Evolutionary conservation across 2,888 invertebrate species (phyloP).

Genomic region (Cryptocheilus praepositus): DNA sequence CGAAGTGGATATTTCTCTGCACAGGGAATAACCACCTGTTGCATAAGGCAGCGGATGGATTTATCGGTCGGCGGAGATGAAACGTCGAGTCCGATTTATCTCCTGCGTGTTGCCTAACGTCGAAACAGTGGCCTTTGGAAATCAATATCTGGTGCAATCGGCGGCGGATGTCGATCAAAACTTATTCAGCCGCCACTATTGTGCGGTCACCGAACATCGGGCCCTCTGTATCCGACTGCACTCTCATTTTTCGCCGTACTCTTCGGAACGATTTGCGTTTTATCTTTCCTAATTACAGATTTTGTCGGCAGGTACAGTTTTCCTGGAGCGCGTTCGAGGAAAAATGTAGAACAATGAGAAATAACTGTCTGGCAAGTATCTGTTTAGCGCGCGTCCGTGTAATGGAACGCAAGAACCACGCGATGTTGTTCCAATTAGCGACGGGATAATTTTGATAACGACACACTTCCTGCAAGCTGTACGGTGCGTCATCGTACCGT

Average conservation of each 20-base stretch:
- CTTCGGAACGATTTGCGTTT: background rate
- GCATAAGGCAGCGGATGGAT: conserved; percentile 41
- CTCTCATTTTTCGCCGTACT: background rate
- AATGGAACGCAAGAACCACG: too few relatives aligned
- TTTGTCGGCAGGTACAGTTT: background rate
- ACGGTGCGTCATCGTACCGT: too few relatives aligned
- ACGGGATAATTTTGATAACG: too few relatives aligned
- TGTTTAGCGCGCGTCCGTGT: too few relatives aligned
- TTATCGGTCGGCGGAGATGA: conserved; percentile 41
- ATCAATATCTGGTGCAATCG: conserved; percentile 42
- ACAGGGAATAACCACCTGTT: conserved; percentile 46
- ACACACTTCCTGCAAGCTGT: too few relatives aligned
- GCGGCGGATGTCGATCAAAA: conserved; percentile 10
- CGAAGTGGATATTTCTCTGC: too few relatives aligned
- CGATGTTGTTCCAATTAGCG: too few relatives aligned
- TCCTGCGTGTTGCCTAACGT: conserved; percentile 33
- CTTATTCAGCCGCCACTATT: conserved; percentile 10
- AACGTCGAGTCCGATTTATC: conserved; percentile 46
- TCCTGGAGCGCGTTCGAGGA: background rate
- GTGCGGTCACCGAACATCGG: background rate
- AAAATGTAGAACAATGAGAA: too few relatives aligned
- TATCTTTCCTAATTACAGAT: background rate
- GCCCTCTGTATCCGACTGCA: too few relatives aligned
- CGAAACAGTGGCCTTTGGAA: conserved; percentile 42
- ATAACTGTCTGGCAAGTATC: too few relatives aligned